phyloP scores from a whole-genome alignment of 2,888 invertebrate genomes.

The Cerastis leucographa region DNA sequence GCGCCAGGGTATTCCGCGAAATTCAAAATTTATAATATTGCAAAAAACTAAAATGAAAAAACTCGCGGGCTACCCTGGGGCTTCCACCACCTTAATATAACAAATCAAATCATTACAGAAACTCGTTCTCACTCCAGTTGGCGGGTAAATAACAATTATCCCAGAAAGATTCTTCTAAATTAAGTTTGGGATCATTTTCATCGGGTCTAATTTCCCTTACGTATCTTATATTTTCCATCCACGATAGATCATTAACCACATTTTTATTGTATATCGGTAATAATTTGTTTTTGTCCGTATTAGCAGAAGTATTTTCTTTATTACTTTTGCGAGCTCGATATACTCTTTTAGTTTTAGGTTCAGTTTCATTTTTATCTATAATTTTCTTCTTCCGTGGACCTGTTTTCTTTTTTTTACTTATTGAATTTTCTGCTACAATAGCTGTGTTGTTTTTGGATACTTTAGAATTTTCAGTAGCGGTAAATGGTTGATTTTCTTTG shows the following conservation, averaged over 20 bases:
- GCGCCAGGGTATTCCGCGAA: background rate
- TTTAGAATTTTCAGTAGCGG: conserved; percentile 27
- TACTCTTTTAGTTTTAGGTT: conserved; percentile 23
- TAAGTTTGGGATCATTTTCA: conserved; percentile 71
- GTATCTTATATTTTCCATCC: conserved; percentile 81
- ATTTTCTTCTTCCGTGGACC: conserved; percentile 51
- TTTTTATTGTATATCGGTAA: conserved; percentile 53
- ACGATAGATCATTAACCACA: conserved; percentile 75
- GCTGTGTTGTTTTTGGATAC: background rate
- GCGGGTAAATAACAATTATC: conserved; percentile 75
- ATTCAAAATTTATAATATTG: background rate
- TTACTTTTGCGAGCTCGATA: background rate
- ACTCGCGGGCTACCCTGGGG: background rate
- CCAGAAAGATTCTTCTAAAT: conserved; percentile 78
- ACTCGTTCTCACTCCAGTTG: conserved; percentile 74
- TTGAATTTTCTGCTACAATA: conserved; percentile 3
- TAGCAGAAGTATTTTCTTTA: background rate
- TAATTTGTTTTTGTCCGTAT: background rate
- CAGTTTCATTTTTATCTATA: conserved; percentile 17
- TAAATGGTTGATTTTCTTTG: background rate
- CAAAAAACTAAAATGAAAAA: no score
- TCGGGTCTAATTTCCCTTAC: conserved; percentile 76
- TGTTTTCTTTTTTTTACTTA: conserved; percentile 50
- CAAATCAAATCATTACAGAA: conserved; percentile 54
- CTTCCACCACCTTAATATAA: background rate